Evolutionary conservation across 2,113 vertebrate genomes (phyloP).

Genomic region (Triplophysa rosa): DNA sequence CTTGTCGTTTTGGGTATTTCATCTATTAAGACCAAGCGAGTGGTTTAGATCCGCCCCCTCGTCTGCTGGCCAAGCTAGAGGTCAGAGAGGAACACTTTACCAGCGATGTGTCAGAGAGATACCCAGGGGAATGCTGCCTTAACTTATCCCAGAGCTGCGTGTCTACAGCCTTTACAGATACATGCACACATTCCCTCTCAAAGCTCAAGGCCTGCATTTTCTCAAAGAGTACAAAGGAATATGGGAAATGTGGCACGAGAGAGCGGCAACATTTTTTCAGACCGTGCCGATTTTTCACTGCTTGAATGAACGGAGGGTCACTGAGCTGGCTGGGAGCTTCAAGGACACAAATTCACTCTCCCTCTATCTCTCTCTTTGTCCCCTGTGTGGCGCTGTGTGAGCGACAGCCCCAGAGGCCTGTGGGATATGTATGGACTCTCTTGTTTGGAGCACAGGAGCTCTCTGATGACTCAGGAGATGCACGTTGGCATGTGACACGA

Average conservation of each 20-base stretch:
- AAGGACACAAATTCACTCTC: constrained; percentile 40
- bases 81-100: constrained; percentile 28
- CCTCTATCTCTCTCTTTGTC: constrained; percentile 2
- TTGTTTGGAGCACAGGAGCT: constrained; percentile 28
- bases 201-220: constrained; percentile 19
- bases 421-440: constrained; percentile 34
- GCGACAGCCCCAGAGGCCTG: constrained; percentile 40
- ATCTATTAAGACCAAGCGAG: not conserved
- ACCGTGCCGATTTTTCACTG: constrained; percentile 21
- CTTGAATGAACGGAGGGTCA: constrained; percentile 42
- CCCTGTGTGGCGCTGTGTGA: constrained; percentile 14
- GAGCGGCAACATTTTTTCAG: not conserved
- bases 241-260: constrained; percentile 13
- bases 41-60: not conserved
- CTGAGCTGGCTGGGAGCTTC: constrained; percentile 13
- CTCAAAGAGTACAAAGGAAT: constrained; percentile 29
- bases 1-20: constrained; percentile 21
- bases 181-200: constrained; percentile 28
- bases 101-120: constrained; percentile 30
- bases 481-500: constrained; percentile 47
- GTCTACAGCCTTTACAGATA: constrained; percentile 37
- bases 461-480: constrained; percentile 30
- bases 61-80: not conserved
- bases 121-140: constrained; percentile 38
- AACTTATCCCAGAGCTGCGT: constrained; percentile 55